Base-by-base conservation (phyloP, 2,888 invertebrate species). In the Ethmia dodecea region DNA sequence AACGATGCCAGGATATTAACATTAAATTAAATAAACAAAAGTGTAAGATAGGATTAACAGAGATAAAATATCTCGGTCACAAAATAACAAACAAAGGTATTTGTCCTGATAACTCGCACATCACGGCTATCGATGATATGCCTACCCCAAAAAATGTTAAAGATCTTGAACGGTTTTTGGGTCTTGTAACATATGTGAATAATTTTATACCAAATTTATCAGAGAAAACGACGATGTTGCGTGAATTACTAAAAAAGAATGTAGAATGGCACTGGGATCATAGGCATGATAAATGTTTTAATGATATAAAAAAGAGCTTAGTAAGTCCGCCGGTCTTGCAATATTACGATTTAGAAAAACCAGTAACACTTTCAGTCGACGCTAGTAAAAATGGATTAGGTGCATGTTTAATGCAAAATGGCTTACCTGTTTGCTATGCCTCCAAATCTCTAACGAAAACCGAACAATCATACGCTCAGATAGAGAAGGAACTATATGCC, bases 151-250 rank as follows among this genome's bases (percentile, higher is more conserved):
- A 10, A 6, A 31, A 43, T 30, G 38, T 18, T 13, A 10, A 34
- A 13, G 15, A 25, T 0, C 10, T 47, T 1, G 45, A 52, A 30
- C 14, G 47, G 6, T 47, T 52, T 29, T 31, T 49, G 24, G 52
- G 48, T 2, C 27, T 40, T 35, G 22, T 35, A 1, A 48, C 47
- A 33, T 47, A 44, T 22, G 14, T 44, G 13, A 28, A 26, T 13
- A 43, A 45, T 13, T 44, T 44, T 26, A 43, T 47, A 10, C 34
- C 39, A 1, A 43, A 45, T 13, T 45, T 39, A 14, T 45, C 45
- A 5, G 28, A 38, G 6, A 11, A n/a, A 1, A 31, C 22, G 4
- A 15, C 10, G 1, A 30, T 30, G n/a, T 22, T 40, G 5, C 22
- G 28, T 13, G 18, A 31, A 8, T 28, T 42, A 10, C 13, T 38